A percentile compares a stretch with the other conserved stretches of the same genome.
Conservation (phyloP, 2,888 invertebrate genomes). For the Sipha maydis region DNA sequence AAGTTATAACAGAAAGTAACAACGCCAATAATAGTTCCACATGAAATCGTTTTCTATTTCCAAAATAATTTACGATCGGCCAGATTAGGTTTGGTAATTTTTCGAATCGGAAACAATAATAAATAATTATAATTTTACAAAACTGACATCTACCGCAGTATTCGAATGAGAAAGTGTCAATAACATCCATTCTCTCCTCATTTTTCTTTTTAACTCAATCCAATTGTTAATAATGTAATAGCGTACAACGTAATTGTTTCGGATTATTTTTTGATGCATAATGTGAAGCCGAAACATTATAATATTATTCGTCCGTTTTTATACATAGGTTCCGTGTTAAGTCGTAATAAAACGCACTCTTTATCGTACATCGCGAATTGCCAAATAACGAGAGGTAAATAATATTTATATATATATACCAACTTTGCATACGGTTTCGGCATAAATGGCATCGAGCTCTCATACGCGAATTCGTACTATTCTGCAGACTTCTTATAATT, state of each 20-base stretch:
- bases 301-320: neutral
- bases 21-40: too few relatives aligned
- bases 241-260: neutral
- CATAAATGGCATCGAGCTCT: neutral
- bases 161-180: neutral
- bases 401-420: neutral
- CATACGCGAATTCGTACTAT: neutral
- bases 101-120: too few relatives aligned
- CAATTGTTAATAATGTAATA: neutral
- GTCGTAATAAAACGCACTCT: neutral
- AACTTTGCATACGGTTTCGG: neutral
- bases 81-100: too few relatives aligned
- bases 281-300: too few relatives aligned
- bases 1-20: too few relatives aligned
- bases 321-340: neutral
- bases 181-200: neutral
- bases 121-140: too few relatives aligned
- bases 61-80: too few relatives aligned
- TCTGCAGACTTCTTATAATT: neutral
- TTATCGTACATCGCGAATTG: too few relatives aligned
- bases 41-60: too few relatives aligned
- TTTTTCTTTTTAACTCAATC: neutral
- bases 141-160: too few relatives aligned
- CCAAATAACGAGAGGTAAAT: conserved; percentile 18
- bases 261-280: neutral